Evolutionary conservation across 1,140 invertebrate species (phyloP).

Genomic region (Maconellicoccus hirsutus): DNA sequence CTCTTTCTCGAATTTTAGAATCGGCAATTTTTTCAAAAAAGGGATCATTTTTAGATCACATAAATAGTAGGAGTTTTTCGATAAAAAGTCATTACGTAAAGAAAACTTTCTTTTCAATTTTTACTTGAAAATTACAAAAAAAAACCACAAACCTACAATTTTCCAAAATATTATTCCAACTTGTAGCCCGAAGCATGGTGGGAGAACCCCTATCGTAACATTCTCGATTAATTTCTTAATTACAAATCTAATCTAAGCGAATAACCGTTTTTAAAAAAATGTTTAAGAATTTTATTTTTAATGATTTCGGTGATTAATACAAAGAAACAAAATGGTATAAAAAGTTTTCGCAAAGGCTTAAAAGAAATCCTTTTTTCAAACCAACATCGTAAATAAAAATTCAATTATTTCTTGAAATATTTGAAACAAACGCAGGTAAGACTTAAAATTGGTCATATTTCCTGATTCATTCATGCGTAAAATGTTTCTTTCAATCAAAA

Average conservation of each 20-base stretch:
- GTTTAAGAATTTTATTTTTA: background rate
- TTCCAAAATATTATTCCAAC: background rate
- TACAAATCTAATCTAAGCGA: background rate
- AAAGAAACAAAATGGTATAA: too few relatives aligned
- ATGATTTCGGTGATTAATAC: background rate
- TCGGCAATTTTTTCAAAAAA: background rate
- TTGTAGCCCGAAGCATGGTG: background rate
- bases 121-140: background rate
- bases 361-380: too few relatives aligned
- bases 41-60: too few relatives aligned
- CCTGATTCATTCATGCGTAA: too few relatives aligned
- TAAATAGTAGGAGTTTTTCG: too few relatives aligned
- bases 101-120: background rate
- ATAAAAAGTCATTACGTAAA: background rate
- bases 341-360: too few relatives aligned
- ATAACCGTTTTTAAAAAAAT: background rate
- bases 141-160: background rate
- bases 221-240: slow-evolving; percentile 10
- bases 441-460: too few relatives aligned
- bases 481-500: too few relatives aligned
- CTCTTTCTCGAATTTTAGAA: background rate
- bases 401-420: too few relatives aligned
- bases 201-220: background rate
- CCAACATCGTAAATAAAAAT: too few relatives aligned
- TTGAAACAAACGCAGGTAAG: too few relatives aligned